Percentiles rank a stretch among this genome's conserved stretches.
Evolutionary conservation across 2,797 vertebrate genomes (phyloP).

Genomic region (Silurus lanzhouensis): DNA sequence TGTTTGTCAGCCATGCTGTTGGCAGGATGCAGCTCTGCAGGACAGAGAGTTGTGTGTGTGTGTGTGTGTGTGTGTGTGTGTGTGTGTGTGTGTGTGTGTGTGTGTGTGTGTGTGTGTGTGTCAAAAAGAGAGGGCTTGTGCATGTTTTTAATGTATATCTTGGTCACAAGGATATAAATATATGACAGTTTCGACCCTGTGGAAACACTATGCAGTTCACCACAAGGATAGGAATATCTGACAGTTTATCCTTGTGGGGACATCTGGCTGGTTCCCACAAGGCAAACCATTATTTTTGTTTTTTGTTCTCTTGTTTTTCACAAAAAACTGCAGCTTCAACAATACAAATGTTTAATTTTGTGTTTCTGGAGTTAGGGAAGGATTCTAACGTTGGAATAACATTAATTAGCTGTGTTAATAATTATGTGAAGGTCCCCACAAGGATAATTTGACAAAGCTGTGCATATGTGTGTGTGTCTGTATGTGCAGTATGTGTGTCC

Average conservation of each 20-base stretch:
- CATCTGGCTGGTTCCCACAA: neutral
- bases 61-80: neutral
- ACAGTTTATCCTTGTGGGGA: neutral
- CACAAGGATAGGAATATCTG: neutral
- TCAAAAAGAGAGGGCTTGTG: too few species aligned
- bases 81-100: neutral
- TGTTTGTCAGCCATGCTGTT: conserved; percentile 22
- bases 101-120: neutral
- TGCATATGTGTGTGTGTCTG: conserved; percentile 14
- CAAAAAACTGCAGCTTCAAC: neutral
- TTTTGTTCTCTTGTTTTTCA: neutral
- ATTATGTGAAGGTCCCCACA: neutral
- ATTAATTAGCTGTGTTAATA: neutral
- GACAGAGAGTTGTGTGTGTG: conserved; percentile 43
- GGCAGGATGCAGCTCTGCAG: conserved; percentile 48
- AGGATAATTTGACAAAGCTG: neutral
- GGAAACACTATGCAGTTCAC: neutral
- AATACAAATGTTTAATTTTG: neutral
- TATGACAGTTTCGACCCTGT: neutral
- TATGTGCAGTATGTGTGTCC: neutral
- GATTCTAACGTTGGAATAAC: neutral
- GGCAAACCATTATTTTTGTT: neutral
- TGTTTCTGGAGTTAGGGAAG: neutral
- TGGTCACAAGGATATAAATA: neutral
- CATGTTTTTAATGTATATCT: neutral